Base-by-base conservation (phyloP, 2,113 vertebrate genomes). In the Uria aalge region DNA sequence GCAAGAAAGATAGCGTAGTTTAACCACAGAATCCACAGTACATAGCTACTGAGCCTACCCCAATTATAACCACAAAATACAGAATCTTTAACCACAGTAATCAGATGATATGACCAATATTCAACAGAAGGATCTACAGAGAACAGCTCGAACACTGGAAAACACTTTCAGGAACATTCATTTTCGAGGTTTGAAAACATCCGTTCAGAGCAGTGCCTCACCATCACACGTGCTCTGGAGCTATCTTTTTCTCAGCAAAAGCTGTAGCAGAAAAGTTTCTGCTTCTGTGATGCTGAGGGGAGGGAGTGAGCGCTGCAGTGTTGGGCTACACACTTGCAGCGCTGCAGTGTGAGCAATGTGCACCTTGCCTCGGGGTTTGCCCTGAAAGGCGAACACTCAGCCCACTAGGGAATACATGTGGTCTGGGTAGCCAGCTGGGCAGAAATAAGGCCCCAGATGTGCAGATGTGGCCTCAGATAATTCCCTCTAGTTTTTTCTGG, bases 21-120 rank as follows among this genome's bases (percentile, higher is more conserved):
- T 96, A 97, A 98, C 97, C 97, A 97, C 98, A 97, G 91, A 97
- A 96, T 97, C 96, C 96, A 97, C 94, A 94, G 86, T 68, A 88
- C 34, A 74, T 91, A 83, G 86, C 97, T 75, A 34, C 41, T 43
- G 88, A 93, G 78, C 84, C 94, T 92, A 52, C 62, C 89, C 90
- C 45, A 96, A 83, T 96, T 90, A 91, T 47, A 94, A 96, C 94
- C 96, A 91, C 95, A 97, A 91, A 96, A 95, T 91, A 64, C 78
- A 92, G 90, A 90, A 53, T 64, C 62, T 89, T 95, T 95, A 95
- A 97, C 92, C 95, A 85, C 91, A 96, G 50, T 48, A 41, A 79
- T 53, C 90, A 87, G 74, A 60, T 52, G 62, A 62, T 64, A 75
- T 64, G 74, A 73, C 68, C 92, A 77, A 85, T 47, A 82, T 53